Evolutionary conservation across 2,113 vertebrate genomes (phyloP).

Genomic region (Psittacula cyanocephala): DNA sequence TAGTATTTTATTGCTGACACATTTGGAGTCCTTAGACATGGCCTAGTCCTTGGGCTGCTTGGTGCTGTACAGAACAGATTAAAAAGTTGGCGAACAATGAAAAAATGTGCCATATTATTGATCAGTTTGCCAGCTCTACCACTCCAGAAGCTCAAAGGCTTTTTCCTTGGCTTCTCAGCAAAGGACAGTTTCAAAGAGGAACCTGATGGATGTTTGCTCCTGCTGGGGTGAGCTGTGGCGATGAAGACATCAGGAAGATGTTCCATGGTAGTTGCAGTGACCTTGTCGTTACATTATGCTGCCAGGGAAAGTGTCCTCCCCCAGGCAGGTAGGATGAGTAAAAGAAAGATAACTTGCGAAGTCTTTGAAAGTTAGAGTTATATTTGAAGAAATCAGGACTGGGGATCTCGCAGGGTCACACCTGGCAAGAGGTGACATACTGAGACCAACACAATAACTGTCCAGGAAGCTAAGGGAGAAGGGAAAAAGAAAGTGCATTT

Average conservation of each 20-base stretch:
- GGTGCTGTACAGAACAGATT: background rate
- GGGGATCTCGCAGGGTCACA: background rate
- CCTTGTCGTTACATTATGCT: background rate
- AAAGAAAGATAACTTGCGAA: background rate
- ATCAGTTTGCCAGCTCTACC: background rate
- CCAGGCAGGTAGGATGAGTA: background rate
- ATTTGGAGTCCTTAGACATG: background rate
- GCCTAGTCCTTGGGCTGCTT: fast-evolving
- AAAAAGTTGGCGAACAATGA: background rate
- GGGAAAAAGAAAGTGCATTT: background rate
- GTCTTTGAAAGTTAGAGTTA: background rate
- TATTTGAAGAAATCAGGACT: background rate
- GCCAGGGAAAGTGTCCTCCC: background rate
- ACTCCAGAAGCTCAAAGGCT: background rate
- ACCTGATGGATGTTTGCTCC: background rate
- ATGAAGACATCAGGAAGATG: background rate
- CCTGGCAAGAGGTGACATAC: background rate
- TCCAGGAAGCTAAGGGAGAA: background rate
- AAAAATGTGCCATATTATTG: background rate
- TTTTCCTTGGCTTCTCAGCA: background rate
- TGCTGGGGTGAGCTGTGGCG: background rate
- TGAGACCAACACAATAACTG: fast-evolving
- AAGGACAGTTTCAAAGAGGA: background rate
- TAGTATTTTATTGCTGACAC: background rate
- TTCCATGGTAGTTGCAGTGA: background rate